Evolutionary conservation across 2,113 vertebrate genomes (phyloP), one percentile per base, ranked within the genome.

Genomic region (Rutilus rutilus): DNA sequence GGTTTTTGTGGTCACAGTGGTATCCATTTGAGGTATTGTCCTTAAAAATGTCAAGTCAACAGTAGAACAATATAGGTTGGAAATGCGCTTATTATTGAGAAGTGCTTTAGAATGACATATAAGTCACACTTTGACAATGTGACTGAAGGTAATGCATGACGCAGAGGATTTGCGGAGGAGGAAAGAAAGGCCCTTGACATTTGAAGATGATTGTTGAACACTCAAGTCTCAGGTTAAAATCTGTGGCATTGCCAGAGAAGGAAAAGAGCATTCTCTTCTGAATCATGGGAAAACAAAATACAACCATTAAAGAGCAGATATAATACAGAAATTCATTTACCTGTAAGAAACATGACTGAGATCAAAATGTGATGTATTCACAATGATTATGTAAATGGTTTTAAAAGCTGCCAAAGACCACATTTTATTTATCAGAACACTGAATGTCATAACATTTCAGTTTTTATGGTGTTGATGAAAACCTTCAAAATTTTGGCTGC

Each of bases 161-260:
- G 57, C 45, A 52, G 27, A 50, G n/a, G 11, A 74, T 83, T 19
- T 60, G 25, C 25, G 23, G n/a, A 62, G 64, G 57, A 50, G 39
- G 27, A 76, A 47, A 65, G 74, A 77, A n/a, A 76, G 57, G 73
- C 73, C 23, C 59, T 65, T 77, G 57, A 84, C 83, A 77, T 77
- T 84, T 84, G 25, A 62, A 84, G 39, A 10, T 54, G 54, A 62
- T 47, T 54, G 71, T 59, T 84, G 82, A 57, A 74, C 67, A 60
- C 52, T 42, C 42, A 33, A 27, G 21, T 69, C 21, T 50, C 12
- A 50, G 60, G 60, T 69, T 76, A 19, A 69, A 82, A 47, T 27
- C 36, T 69, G 65, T 33, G 25, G 15, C 71, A 17, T 69, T 83
- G 47, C 27, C 47, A 30, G 15, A 54, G 6, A 59, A 57, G 67